These are phyloP conservation scores for Cochlearius cochlearius DNA, from an alignment of 2,113 vertebrate genomes.

Conservation along the genomic window DNA sequence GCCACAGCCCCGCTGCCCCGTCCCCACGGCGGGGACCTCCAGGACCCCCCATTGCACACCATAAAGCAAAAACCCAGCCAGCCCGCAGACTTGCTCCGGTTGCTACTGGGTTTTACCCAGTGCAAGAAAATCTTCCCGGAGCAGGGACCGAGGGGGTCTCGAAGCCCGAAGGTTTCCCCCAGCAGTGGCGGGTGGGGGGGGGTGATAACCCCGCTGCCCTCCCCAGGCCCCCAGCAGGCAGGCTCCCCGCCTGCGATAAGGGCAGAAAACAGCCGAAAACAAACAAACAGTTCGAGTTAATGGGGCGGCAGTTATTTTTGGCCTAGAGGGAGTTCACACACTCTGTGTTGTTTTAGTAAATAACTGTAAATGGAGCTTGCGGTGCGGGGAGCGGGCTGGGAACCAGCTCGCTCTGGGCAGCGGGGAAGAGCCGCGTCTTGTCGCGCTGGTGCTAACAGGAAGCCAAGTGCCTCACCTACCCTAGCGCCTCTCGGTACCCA, in stretches of 20 bases:
- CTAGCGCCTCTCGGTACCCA: not conserved
- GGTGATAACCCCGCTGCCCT: not conserved
- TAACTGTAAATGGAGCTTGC: constrained; percentile 23
- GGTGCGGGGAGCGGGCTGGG: not conserved
- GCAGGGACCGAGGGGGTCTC: not conserved
- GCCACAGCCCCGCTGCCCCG: not conserved
- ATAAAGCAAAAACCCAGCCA: not conserved
- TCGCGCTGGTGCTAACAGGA: constrained; percentile 33
- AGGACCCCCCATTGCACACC: not conserved
- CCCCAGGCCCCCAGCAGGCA: not conserved
- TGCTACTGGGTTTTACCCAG: not conserved
- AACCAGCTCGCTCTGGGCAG: not conserved
- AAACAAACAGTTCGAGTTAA: constrained; percentile 44
- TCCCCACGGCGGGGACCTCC: fast-evolving
- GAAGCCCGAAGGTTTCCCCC: not conserved
- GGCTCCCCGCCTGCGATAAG: not conserved
- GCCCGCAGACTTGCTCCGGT: fast-evolving
- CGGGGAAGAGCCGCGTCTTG: not conserved
- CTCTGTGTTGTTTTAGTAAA: constrained; percentile 52
- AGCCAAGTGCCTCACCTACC: not conserved
- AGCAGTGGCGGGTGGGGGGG: fast-evolving
- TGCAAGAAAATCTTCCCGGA: fast-evolving
- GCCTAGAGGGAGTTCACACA: constrained; percentile 48
- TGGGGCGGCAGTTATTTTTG: constrained; percentile 52
- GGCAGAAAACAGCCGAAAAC: constrained; percentile 8